Conservation (phyloP, 1,140 invertebrate genomes). For the Cydia fagiglandana region DNA sequence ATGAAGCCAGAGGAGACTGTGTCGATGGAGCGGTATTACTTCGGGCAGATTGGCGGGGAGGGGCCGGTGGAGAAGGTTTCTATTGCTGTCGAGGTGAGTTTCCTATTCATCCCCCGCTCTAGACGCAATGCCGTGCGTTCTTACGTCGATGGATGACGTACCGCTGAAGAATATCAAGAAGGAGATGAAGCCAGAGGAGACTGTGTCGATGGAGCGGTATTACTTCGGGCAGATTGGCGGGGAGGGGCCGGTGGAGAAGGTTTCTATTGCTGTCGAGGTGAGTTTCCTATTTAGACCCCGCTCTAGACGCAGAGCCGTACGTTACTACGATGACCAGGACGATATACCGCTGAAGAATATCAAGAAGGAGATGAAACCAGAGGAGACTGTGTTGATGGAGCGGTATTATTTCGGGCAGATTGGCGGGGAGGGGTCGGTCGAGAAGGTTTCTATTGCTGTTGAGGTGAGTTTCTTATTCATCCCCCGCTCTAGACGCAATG, state of each 20-base stretch:
- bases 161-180: slow-evolving; percentile 75
- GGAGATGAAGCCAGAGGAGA: slow-evolving; percentile 67
- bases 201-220: slow-evolving; percentile 78
- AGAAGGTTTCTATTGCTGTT: slow-evolving; percentile 63
- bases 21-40: slow-evolving; percentile 81
- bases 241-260: slow-evolving; percentile 42
- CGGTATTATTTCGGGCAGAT: slow-evolving; percentile 82
- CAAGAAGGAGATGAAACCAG: slow-evolving; percentile 71
- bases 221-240: slow-evolving; percentile 81
- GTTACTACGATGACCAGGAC: slow-evolving; percentile 64
- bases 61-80: slow-evolving; percentile 44
- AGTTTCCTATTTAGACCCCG: slow-evolving; percentile 35
- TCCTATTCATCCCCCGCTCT: slow-evolving; percentile 33
- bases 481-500: slow-evolving; percentile 49
- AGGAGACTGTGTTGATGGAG: slow-evolving; percentile 75
- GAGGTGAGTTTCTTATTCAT: slow-evolving; percentile 50
- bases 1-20: slow-evolving; percentile 66
- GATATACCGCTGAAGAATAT: slow-evolving; percentile 71
- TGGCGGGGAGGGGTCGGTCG: slow-evolving; percentile 49
- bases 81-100: slow-evolving; percentile 69
- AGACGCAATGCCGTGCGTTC: slow-evolving; percentile 53
- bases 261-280: slow-evolving; percentile 70
- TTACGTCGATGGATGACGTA: slow-evolving; percentile 65
- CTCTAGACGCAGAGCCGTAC: slow-evolving; percentile 50
- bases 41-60: slow-evolving; percentile 77